phyloP scores from a whole-genome alignment of 2,888 invertebrate genomes.

The Mechanitis messenoides region DNA sequence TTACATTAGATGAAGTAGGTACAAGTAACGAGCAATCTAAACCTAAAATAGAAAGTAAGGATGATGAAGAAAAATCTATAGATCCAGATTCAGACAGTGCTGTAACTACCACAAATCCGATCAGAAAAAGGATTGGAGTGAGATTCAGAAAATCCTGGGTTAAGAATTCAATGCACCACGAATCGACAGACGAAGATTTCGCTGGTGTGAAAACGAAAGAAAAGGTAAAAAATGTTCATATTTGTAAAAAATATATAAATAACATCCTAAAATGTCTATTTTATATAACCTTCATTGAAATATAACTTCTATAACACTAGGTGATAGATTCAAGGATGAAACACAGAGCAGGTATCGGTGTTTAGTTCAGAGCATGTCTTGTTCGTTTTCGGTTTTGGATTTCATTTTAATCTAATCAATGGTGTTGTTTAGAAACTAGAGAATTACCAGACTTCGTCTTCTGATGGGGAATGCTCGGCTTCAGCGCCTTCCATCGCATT shows the following conservation, averaged over 20 bases:
- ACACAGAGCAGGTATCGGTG: constrained; percentile 49
- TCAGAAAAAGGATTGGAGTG: constrained; percentile 55
- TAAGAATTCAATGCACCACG: constrained; percentile 46
- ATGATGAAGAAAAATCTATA: constrained; percentile 61
- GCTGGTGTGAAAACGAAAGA: constrained; percentile 50
- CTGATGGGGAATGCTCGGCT: constrained; percentile 80
- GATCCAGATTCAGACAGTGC: constrained; percentile 59
- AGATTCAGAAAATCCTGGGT: constrained; percentile 64
- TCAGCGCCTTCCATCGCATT: constrained; percentile 77
- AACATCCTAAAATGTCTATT: constrained; percentile 24
- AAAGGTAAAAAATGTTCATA: constrained; percentile 46
- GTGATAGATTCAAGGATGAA: constrained; percentile 50
- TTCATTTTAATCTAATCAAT: not conserved
- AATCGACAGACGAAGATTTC: constrained; percentile 62
- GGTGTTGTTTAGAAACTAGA: constrained; percentile 63
- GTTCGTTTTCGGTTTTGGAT: not conserved
- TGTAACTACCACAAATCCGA: constrained; percentile 50
- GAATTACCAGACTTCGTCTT: constrained; percentile 74
- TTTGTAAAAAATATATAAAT: constrained; percentile 17
- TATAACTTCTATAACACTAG: constrained; percentile 48
- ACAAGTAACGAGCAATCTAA: constrained; percentile 9
- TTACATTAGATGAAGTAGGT: constrained; percentile 9
- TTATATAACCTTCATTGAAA: constrained; percentile 31
- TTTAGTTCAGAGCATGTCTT: constrained; percentile 34
- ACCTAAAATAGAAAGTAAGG: constrained; percentile 19